Base-by-base conservation (phyloP, 2,888 invertebrate genomes). In the Zygaena filipendulae region DNA sequence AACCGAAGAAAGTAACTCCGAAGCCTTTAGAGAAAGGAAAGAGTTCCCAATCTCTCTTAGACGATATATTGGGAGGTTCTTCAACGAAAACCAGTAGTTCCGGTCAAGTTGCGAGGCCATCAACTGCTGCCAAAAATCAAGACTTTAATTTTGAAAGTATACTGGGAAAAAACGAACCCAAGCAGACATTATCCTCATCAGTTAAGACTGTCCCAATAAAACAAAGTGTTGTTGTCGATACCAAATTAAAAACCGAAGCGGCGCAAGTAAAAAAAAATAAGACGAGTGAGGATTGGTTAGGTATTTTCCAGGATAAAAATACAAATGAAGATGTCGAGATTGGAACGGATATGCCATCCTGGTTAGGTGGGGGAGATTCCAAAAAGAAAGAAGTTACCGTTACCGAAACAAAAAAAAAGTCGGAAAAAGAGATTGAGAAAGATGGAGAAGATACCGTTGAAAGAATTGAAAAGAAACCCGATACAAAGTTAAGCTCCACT, bases 21-120 rank as follows among this genome's bases (percentile, higher is more conserved):
- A 67, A 68, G 42, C 30, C 56, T 8, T 31, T 57, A 33, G 64
- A 70, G 28, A 72, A 59, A 40, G 64, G 66, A 1, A 77, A 67
- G 42, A 74, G 68, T 40, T 68, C 75, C 2, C 74, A 74, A 37
- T 74, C 70, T n/a, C 56, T 74, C 36, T 48, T 83, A 24, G 74
- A 82, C 27, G 84, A 84, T 51, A 82, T 84, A 36, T 58, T 85
- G 31, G 84, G 84, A 11, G 63, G 72, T 4, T 53, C 81, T 18
- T 52, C 68, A 3, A 48, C 47, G 22, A 71, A 71, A 52, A 38
- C 52, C 3, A 43, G 33, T 6, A 41, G 39, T 6, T 40, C 52
- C 3, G 52, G 29, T 31, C 56, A 53, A 42, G 28, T 32, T n/a
- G 39, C 45, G 2, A 50, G 51, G 35, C 55, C 63, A 4, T 32